Evolutionary conservation across 2,113 vertebrate genomes (phyloP).

Genomic region (Hippocampus zosterae): DNA sequence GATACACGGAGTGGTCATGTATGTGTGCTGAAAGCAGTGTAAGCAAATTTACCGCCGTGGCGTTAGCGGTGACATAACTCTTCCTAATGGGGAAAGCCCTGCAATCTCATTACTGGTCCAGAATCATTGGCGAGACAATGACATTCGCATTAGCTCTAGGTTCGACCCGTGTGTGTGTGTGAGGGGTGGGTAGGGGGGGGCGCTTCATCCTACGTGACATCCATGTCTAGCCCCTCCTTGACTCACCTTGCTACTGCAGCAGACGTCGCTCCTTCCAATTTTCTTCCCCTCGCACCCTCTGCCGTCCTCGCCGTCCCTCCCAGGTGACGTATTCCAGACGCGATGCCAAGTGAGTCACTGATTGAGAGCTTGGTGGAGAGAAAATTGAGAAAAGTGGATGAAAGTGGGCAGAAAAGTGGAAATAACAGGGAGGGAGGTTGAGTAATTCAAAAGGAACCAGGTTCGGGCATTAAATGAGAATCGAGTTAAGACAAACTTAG

Average conservation of each 20-base stretch:
- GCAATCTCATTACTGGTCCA: slow-evolving; percentile 59
- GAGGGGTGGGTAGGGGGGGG: slow-evolving; percentile 2
- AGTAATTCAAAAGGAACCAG: not conserved
- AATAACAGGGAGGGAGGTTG: not conserved
- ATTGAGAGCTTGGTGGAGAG: not conserved
- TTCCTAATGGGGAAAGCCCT: slow-evolving; percentile 35
- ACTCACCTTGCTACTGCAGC: slow-evolving; percentile 68
- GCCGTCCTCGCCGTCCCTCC: slow-evolving; percentile 33
- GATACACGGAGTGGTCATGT: slow-evolving; percentile 19
- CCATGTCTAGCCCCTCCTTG: slow-evolving; percentile 74
- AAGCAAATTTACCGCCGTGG: slow-evolving; percentile 39
- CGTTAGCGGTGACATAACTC: slow-evolving; percentile 36
- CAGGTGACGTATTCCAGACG: slow-evolving; percentile 50
- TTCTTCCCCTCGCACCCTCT: slow-evolving; percentile 24
- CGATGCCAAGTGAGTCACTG: slow-evolving; percentile 3
- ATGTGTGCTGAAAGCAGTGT: slow-evolving; percentile 25
- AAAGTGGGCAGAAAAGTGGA: not conserved
- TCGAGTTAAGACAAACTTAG: not conserved
- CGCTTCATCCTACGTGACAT: slow-evolving; percentile 63
- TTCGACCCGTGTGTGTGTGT: slow-evolving; percentile 30
- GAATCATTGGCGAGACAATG: slow-evolving; percentile 51
- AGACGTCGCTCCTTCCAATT: slow-evolving; percentile 25
- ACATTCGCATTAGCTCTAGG: slow-evolving; percentile 31
- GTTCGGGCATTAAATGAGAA: not conserved
- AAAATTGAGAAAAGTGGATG: not conserved